Percentiles rank a stretch among this genome's conserved stretches.
phyloP scores from a whole-genome alignment of 2,888 invertebrate genomes.

The Netelia fuscicornis region DNA sequence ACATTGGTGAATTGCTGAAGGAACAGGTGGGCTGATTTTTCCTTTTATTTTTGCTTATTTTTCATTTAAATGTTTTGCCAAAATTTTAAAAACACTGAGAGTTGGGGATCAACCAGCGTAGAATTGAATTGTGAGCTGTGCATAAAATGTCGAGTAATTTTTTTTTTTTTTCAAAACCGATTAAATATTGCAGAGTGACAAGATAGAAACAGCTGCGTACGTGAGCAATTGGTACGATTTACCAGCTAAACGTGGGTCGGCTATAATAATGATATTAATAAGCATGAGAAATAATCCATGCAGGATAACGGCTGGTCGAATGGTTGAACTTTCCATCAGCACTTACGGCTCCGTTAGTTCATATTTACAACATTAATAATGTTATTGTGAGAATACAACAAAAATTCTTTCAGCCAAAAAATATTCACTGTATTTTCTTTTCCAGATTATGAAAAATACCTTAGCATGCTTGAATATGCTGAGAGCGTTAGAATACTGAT shows the following conservation, averaged over 20 bases:
- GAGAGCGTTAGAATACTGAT: constrained; percentile 45
- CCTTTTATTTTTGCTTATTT: background rate
- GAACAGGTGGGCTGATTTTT: constrained; percentile 54
- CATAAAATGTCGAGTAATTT: no score
- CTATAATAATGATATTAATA: constrained; percentile 55
- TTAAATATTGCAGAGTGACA: constrained; percentile 66
- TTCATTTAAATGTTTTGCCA: constrained; percentile 8
- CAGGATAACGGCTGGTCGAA: constrained; percentile 76
- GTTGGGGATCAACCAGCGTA: no score
- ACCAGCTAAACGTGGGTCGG: constrained; percentile 41
- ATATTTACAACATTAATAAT: background rate
- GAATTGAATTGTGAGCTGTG: no score
- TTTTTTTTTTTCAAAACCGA: no score
- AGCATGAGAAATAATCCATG: constrained; percentile 51
- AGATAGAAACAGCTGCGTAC: constrained; percentile 71
- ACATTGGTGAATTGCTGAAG: constrained; percentile 67
- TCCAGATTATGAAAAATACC: constrained; percentile 59
- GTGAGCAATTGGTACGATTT: constrained; percentile 64
- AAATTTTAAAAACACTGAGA: no score
- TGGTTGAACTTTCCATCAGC: constrained; percentile 73
- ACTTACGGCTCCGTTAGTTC: constrained; percentile 75
- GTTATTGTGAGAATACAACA: background rate
- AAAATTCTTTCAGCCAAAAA: background rate
- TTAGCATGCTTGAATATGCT: constrained; percentile 59
- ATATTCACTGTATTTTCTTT: background rate